phyloP scores from a whole-genome alignment of 2,888 invertebrate genomes.

The Ophion ellenae region DNA sequence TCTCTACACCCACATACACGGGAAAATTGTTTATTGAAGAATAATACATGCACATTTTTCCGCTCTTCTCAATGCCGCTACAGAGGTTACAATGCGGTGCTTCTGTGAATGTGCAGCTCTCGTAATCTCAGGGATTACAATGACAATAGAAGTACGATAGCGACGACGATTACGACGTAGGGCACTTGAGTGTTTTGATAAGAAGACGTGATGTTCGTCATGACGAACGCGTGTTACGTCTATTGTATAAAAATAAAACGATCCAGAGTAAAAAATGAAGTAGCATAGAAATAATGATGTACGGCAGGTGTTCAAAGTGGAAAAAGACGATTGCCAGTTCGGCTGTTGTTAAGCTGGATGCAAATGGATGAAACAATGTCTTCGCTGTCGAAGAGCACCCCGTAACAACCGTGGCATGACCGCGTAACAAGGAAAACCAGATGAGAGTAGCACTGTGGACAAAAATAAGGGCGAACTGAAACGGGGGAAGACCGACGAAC shows the following conservation, averaged over 20 bases:
- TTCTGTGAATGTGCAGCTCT: background rate
- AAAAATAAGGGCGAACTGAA: background rate
- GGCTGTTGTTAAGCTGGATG: background rate
- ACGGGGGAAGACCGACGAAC: constrained; percentile 26
- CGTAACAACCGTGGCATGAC: background rate
- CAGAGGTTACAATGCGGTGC: background rate
- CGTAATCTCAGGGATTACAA: background rate
- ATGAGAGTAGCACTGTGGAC: background rate
- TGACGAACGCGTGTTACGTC: background rate
- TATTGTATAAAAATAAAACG: background rate
- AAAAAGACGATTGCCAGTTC: constrained; percentile 28
- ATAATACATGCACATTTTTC: background rate
- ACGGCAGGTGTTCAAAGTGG: background rate
- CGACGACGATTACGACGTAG: background rate
- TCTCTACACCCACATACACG: background rate
- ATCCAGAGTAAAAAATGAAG: background rate
- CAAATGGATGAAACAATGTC: constrained; percentile 10
- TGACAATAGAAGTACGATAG: background rate
- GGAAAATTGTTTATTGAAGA: constrained; percentile 11
- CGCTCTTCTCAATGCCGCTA: background rate
- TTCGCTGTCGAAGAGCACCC: background rate
- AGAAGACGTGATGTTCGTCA: background rate
- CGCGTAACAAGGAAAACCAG: constrained; percentile 1
- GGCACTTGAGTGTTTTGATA: background rate
- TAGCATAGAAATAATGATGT: background rate